A percentile compares a stretch with the other conserved stretches of the same genome.
phyloP scores from a whole-genome alignment of 2,888 invertebrate species.

The Drosophila vallismaia region DNA sequence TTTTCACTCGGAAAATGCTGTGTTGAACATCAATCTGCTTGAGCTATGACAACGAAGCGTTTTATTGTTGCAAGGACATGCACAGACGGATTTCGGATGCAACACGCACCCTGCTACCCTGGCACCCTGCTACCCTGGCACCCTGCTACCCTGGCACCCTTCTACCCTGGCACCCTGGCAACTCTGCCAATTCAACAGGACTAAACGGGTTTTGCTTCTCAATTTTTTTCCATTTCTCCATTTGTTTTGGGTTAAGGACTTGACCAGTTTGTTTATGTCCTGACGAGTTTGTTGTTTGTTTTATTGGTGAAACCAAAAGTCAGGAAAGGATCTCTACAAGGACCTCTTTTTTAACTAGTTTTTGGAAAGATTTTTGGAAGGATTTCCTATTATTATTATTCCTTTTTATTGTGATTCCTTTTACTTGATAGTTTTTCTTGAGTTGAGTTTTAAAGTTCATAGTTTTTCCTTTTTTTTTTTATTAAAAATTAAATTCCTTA shows the following conservation, averaged over 20 bases:
- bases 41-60: slow-evolving; percentile 74
- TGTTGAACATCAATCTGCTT: slow-evolving; percentile 68
- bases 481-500: no score
- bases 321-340: neutral
- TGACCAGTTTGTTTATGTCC: slow-evolving; percentile 35
- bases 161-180: slow-evolving; percentile 21
- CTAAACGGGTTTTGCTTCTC: slow-evolving; percentile 30
- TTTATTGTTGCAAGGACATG: slow-evolving; percentile 68
- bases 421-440: no score
- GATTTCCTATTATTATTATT: neutral
- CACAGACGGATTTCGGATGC: neutral
- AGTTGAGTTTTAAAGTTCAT: no score
- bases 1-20: slow-evolving; percentile 26
- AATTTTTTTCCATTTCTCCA: slow-evolving; percentile 12
- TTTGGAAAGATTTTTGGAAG: neutral
- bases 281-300: slow-evolving; percentile 21
- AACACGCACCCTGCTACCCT: slow-evolving; percentile 11
- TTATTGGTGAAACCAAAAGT: slow-evolving; percentile 27
- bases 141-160: slow-evolving; percentile 20
- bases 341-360: neutral
- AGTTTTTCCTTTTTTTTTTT: no score
- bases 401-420: neutral
- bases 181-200: slow-evolving; percentile 23
- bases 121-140: slow-evolving; percentile 9
- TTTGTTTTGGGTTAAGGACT: neutral